phyloP scores from a whole-genome alignment of 2,113 vertebrate species.

The Solenodon paradoxus region DNA sequence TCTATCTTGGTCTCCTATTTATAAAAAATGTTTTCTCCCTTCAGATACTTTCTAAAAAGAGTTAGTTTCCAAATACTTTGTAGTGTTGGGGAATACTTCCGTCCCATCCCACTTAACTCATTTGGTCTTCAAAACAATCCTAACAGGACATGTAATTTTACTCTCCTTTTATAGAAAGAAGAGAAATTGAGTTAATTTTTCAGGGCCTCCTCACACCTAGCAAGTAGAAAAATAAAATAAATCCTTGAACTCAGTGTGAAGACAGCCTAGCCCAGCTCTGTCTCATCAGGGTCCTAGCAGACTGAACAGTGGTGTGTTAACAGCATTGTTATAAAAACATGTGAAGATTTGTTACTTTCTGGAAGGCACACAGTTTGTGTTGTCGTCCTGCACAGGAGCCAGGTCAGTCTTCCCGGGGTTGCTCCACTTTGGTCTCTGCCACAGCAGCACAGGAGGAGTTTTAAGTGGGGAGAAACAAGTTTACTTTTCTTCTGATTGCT shows the following conservation, averaged over 20 bases:
- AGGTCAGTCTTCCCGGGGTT: too few species aligned
- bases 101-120: neutral
- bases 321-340: too few species aligned
- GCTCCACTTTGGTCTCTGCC: too few species aligned
- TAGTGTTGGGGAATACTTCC: neutral
- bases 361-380: too few species aligned
- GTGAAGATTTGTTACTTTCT: too few species aligned
- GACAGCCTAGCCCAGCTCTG: neutral
- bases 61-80: neutral
- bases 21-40: neutral
- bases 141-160: neutral
- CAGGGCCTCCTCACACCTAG: neutral
- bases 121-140: neutral
- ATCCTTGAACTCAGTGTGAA: neutral
- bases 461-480: neutral
- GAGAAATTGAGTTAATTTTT: neutral
- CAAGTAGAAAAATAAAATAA: neutral
- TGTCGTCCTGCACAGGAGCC: too few species aligned
- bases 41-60: conserved; percentile 7
- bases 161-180: neutral
- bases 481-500: neutral
- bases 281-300: neutral
- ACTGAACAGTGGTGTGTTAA: neutral
- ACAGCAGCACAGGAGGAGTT: neutral
- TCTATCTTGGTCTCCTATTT: neutral